Evolutionary conservation across 2,888 invertebrate genomes (phyloP).

Genomic region (Xestia c-nigrum): DNA sequence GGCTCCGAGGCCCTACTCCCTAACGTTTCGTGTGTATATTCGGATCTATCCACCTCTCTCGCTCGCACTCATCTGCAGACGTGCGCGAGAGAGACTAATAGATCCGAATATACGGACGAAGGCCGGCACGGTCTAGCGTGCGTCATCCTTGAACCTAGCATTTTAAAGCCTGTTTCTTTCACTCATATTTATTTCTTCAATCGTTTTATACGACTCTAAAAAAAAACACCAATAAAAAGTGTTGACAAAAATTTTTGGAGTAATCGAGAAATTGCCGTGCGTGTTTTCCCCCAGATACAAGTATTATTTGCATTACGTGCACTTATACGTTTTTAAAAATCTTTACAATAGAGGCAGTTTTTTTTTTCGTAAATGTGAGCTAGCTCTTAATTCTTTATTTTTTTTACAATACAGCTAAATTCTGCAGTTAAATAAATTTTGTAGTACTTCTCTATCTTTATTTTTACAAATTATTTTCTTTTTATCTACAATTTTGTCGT

Average conservation of each 20-base stretch:
- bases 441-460: background rate
- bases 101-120: no score
- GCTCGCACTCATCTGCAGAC: no score
- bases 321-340: background rate
- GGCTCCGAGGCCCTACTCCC: no score
- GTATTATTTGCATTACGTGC: background rate
- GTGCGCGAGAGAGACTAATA: no score
- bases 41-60: no score
- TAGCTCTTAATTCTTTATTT: background rate
- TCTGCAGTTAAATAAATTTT: background rate
- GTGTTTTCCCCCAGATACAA: background rate
- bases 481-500: no score
- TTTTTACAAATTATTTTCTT: fast-evolving
- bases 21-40: no score
- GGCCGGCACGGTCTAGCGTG: no score
- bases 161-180: background rate
- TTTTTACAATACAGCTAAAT: background rate
- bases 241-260: background rate
- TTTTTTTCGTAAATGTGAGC: background rate
- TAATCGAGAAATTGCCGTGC: background rate
- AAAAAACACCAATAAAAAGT: background rate
- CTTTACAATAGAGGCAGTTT: background rate
- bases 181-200: background rate
- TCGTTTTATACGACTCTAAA: background rate
- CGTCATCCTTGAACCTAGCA: no score